Evolutionary conservation across 1,140 invertebrate species (phyloP), one percentile per base, ranked within the genome.

Genomic region (Riptortus pedestris): DNA sequence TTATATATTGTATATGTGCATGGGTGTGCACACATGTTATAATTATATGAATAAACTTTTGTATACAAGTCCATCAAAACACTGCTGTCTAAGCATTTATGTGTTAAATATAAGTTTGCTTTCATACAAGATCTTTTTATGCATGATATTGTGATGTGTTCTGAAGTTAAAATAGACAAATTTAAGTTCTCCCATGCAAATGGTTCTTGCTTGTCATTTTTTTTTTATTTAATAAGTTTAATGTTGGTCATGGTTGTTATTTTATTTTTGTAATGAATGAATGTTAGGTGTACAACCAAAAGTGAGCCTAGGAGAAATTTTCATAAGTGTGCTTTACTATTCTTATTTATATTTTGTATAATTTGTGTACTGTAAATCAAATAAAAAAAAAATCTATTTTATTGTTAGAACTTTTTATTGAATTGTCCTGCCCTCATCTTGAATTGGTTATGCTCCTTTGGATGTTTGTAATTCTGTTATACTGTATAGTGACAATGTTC

Each of bases 1-100:
- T 59, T 55, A 9, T 55, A 55, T 55, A 18, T 20, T 55, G 43
- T 65, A 60, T 65, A 55, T 60, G 64, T 65, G 63, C 57, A 64
- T 64, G 63, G 33, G 26, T 59, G 57, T 59, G 57, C 57, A 64
- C 52, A 60, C 57, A 43, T 62, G 14, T 38, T 38, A 38, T 38
- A 38, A 38, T n/a, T 38, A 38, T 38, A 38, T 55, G 3, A 55
- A 55, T 55, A 55, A 26, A 20, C 52, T 55, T 55, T 14, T 55
- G 24, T 26, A 14, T 55, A 26, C 20, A 22, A 24, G 2, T 26
- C 24, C 2, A 55, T 24, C n/a, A 14, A 55, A 55, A 55, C 24
- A 55, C 20, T 24, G 24, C 51, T 55, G 26, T 18, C 60, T 45
- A 31, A 27, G 60, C 24, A 62, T 62, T 62, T 58, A 62, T 20